A percentile compares a stretch with the other conserved stretches of the same genome.
Evolutionary conservation across 2,797 vertebrate species (phyloP).

Genomic region (Hydrophis major): DNA sequence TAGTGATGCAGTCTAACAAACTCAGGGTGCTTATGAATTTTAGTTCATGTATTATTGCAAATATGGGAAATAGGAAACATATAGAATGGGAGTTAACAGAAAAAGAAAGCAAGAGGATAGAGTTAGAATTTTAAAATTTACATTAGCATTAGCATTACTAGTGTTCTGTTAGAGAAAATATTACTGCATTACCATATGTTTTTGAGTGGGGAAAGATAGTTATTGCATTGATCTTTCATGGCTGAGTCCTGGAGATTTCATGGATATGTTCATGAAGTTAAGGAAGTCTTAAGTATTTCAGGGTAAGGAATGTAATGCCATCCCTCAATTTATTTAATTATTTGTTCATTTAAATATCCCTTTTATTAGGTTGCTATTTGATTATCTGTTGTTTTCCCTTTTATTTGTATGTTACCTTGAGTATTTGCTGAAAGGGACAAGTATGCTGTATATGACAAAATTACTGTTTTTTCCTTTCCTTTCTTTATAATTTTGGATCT

Average conservation of each 20-base stretch:
- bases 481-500: not conserved
- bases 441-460: not conserved
- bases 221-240: not conserved
- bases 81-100: conserved; percentile 17
- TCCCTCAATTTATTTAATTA: not conserved
- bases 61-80: conserved; percentile 33
- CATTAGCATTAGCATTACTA: not conserved
- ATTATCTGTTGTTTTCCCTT: not conserved
- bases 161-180: not conserved
- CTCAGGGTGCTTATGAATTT: not conserved
- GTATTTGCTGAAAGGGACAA: not conserved
- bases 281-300: not conserved
- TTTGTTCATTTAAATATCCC: not conserved
- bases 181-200: not conserved
- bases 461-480: not conserved
- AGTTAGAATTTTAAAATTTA: not conserved
- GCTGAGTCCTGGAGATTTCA: not conserved
- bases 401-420: not conserved
- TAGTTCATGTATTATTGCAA: conserved; percentile 24
- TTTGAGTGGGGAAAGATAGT: not conserved
- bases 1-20: conserved; percentile 10
- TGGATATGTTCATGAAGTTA: not conserved
- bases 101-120: conserved; percentile 1
- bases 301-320: not conserved
- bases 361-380: not conserved